Percentiles rank a stretch among this genome's conserved stretches.
These are phyloP conservation scores for Lamprotornis superbus DNA, from an alignment of 2,113 vertebrate genomes.

Conservation along the genomic window DNA sequence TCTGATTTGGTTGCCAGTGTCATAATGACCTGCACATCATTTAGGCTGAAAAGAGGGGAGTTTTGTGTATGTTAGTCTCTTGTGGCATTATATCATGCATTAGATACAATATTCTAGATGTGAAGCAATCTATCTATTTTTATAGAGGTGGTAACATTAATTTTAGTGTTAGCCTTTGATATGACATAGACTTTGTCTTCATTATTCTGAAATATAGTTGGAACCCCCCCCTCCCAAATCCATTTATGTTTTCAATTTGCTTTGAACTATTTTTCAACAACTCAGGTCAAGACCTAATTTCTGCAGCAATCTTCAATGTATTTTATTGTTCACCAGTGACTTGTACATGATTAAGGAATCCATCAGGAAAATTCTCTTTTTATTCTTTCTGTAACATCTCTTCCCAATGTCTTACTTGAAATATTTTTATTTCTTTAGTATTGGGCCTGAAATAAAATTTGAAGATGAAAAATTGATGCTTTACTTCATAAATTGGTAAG, in stretches of 20 bases:
- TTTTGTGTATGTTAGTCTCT: not conserved
- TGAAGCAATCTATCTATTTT: constrained; percentile 40
- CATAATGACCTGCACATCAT: not conserved
- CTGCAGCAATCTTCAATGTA: constrained; percentile 71
- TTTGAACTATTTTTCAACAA: constrained; percentile 82
- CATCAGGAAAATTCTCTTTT: constrained; percentile 70
- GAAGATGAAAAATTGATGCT: constrained; percentile 22
- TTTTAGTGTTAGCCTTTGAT: constrained; percentile 73
- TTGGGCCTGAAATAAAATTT: constrained; percentile 42
- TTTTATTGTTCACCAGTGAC: constrained; percentile 71
- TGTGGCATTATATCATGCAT: not conserved
- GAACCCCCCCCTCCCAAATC: constrained; percentile 49
- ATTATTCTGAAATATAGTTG: constrained; percentile 77
- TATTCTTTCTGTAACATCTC: constrained; percentile 57
- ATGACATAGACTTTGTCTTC: constrained; percentile 80
- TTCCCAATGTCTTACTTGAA: constrained; percentile 29
- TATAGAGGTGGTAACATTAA: constrained; percentile 65
- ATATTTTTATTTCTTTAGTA: not conserved
- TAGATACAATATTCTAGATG: not conserved
- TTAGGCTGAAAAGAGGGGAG: not conserved
- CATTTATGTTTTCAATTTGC: constrained; percentile 86
- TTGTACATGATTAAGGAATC: constrained; percentile 81
- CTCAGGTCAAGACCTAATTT: constrained; percentile 86
- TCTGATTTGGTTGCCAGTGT: not conserved
- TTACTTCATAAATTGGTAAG: constrained; percentile 19